Percentiles rank a stretch among this genome's conserved stretches.
phyloP scores from a whole-genome alignment of 2,888 invertebrate genomes.

The Sphecodes monilicornis region DNA sequence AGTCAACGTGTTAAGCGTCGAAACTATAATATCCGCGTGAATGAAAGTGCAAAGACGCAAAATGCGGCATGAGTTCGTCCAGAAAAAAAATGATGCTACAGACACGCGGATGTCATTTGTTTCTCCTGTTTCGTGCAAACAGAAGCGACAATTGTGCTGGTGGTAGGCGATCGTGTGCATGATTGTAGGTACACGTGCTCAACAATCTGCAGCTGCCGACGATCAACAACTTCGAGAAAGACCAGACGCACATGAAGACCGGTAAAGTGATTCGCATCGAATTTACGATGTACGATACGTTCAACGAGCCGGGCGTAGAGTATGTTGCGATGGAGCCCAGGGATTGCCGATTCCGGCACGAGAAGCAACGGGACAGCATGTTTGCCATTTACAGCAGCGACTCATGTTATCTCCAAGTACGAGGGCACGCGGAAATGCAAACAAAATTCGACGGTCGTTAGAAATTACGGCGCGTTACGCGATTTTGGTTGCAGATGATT shows the following conservation, averaged over 20 bases:
- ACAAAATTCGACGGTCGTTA: neutral
- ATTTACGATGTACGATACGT: constrained; percentile 64
- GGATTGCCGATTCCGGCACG: constrained; percentile 89
- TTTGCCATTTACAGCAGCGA: constrained; percentile 90
- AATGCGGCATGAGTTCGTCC: neutral
- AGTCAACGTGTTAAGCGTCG: too few species aligned
- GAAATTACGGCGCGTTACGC: constrained; percentile 4
- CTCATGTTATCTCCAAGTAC: constrained; percentile 89
- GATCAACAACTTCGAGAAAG: constrained; percentile 1
- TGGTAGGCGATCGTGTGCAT: neutral
- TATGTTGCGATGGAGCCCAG: constrained; percentile 88
- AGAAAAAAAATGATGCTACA: neutral
- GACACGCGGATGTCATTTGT: neutral
- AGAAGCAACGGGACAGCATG: constrained; percentile 86
- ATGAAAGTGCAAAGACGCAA: neutral
- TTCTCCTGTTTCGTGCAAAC: neutral
- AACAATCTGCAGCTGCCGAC: constrained; percentile 71
- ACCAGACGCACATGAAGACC: constrained; percentile 1
- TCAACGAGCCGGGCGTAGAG: constrained; percentile 83
- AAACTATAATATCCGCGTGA: neutral
- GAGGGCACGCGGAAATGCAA: neutral
- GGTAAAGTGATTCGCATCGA: constrained; percentile 28
- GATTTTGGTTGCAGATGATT: constrained; percentile 38
- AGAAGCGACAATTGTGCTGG: neutral
- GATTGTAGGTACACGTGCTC: constrained; percentile 60